Percentiles rank a stretch among this genome's conserved stretches.
Conservation (phyloP, 37 sponge, comb jelly and placozoan species). For the Petrosia ficiformis region DNA sequence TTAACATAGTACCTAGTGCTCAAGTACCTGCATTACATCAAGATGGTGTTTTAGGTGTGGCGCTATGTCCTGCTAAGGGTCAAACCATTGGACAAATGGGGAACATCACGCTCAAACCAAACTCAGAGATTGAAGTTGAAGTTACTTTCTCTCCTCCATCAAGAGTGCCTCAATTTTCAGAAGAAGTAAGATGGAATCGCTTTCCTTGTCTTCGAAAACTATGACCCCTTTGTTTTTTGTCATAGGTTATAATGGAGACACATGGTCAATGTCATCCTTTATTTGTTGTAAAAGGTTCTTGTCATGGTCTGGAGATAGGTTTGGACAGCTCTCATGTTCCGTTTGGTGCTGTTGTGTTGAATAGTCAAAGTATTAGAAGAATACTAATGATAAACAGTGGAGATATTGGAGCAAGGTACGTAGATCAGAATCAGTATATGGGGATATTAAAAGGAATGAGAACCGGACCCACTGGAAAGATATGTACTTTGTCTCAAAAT, state of each 20-base stretch:
- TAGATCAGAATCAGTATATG: neutral
- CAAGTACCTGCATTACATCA: conserved; percentile 48
- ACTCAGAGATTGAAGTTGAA: conserved; percentile 29
- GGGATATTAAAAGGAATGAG: neutral
- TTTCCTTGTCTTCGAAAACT: neutral
- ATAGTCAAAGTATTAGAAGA: conserved; percentile 76
- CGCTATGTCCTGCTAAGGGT: neutral
- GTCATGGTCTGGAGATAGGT: conserved; percentile 79
- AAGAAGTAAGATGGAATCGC: conserved; percentile 68
- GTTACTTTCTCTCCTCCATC: conserved; percentile 74
- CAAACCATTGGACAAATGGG: conserved; percentile 26
- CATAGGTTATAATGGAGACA: conserved; percentile 83
- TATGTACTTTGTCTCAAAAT: neutral
- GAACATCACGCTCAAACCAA: conserved; percentile 73
- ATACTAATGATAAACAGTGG: conserved; percentile 89
- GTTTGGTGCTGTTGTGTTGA: conserved; percentile 87
- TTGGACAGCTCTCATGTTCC: conserved; percentile 83
- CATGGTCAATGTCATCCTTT: conserved; percentile 75
- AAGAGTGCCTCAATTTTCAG: conserved; percentile 80
- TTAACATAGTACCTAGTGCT: conserved; percentile 60
- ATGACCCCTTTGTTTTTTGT: neutral
- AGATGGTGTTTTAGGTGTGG: conserved; percentile 58
- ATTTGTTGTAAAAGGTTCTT: conserved; percentile 83
- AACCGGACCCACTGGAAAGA: neutral
- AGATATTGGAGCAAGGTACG: conserved; percentile 86